These are phyloP conservation scores for Formica aserva DNA, from an alignment of 2,888 invertebrate species.

Conservation along the genomic window DNA sequence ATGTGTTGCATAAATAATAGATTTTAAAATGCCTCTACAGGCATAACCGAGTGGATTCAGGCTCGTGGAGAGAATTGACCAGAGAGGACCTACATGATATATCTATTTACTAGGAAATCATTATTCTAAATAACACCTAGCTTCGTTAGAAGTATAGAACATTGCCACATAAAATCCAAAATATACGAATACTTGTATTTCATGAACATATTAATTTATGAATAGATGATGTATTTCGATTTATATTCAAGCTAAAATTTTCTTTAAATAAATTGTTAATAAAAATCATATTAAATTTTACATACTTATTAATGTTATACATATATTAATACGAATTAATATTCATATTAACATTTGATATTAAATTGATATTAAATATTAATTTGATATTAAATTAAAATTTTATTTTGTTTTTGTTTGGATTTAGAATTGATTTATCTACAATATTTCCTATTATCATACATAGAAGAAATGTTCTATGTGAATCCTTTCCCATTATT, in stretches of 20 bases:
- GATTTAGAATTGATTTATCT: not conserved
- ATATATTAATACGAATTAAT: not conserved
- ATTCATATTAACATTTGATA: not conserved
- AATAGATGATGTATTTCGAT: not conserved
- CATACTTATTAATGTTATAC: too few relatives aligned
- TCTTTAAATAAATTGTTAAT: not conserved
- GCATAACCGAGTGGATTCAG: not conserved
- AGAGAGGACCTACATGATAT: not conserved
- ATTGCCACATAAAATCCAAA: not conserved
- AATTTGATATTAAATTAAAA: not conserved
- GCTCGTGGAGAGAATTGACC: not conserved
- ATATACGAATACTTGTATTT: not conserved
- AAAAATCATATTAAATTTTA: not conserved
- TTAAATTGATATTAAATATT: not conserved
- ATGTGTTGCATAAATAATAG: not conserved
- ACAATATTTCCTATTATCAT: not conserved
- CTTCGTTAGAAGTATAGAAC: not conserved
- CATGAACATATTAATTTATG: not conserved
- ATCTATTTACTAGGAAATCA: not conserved
- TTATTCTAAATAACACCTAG: not conserved
- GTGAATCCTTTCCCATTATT: not conserved
- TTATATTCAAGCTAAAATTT: not conserved
- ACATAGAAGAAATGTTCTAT: not conserved
- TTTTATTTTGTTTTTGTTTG: not conserved
- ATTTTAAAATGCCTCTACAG: not conserved